Evolutionary conservation across 2,888 invertebrate genomes (phyloP).

Genomic region (Oasisia sp.): DNA sequence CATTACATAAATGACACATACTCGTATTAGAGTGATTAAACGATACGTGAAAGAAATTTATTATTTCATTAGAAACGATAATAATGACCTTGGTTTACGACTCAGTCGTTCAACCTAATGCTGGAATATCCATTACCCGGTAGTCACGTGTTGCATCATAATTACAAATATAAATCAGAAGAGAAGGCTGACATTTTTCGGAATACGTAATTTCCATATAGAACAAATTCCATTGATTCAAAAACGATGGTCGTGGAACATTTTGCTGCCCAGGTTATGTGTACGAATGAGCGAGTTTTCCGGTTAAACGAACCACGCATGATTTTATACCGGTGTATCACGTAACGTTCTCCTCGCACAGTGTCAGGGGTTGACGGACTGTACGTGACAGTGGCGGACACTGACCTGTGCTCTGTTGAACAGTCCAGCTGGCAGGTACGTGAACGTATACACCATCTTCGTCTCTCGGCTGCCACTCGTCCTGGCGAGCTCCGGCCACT

Average conservation of each 20-base stretch:
- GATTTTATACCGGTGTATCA: too few species aligned
- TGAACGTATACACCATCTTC: slow-evolving; percentile 62
- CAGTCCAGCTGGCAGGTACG: slow-evolving; percentile 63
- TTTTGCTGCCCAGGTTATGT: too few species aligned
- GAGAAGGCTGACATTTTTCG: too few species aligned
- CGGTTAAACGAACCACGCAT: too few species aligned
- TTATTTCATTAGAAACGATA: slow-evolving; percentile 19
- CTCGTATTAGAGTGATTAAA: neutral
- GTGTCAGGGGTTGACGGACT: too few species aligned
- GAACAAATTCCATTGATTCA: too few species aligned
- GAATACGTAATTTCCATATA: too few species aligned
- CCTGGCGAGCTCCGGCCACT: slow-evolving; percentile 27
- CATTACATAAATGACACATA: neutral
- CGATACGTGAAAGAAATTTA: neutral
- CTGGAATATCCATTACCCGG: neutral
- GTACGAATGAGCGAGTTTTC: too few species aligned
- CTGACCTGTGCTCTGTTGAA: slow-evolving; percentile 63
- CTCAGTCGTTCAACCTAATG: neutral
- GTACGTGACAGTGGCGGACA: neutral
- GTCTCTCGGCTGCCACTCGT: slow-evolving; percentile 19
- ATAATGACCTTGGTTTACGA: neutral
- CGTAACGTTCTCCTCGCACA: too few species aligned
- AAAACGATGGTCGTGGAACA: too few species aligned
- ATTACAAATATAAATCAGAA: too few species aligned
- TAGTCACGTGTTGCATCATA: too few species aligned